Base-by-base conservation (phyloP, 2,797 vertebrate species). In the Scarus forsteni region DNA sequence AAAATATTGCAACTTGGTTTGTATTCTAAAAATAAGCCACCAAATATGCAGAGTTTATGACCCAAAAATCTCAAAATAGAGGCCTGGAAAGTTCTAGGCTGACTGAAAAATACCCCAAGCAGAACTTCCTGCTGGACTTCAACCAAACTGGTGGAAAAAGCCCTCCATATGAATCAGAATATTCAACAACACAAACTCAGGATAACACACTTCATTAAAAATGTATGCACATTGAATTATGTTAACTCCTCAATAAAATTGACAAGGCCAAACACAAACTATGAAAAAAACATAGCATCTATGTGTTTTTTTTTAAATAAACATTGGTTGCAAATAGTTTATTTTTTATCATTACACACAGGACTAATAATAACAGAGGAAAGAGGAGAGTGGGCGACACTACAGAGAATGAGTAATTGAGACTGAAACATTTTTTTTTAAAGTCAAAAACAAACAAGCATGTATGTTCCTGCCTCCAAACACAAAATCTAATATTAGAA, bases 301-400 rank as follows among this genome's bases (percentile, higher is more conserved):
- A 27, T 27, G 27, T 27, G n/a, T 27, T 2, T 27, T 27, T 27
- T 27, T 27, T 27, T 10, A 45, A 45, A 49, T 66, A 64, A 16
- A 45, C 35, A 43, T 34, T 36, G 40, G 12, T 48, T 60, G 58
- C 52, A 65, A 48, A 65, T 12, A 15, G n/a, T 39, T 62, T 42
- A 27, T 27, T 48, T 59, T 61, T 51, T 35, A n/a, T 81, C 68
- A 79, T 84, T 76, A 81, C 79, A 71, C 66, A 74, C 38, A 43
- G 8, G 44, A 27, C 52, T 77, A 69, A 84, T 79, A 70, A 60
- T 52, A 76, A 66, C 53, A 55, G 60, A 71, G 66, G 61, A 70
- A 56, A 61, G 61, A 72, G 55, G 43, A 52, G 61, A 75, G 73
- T 83, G 79, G 75, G 79, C 43, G 79, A 81, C 50, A 77, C 55